Base-by-base conservation (phyloP, 2,113 vertebrate genomes). In the Phalacrocorax brasilianus region DNA sequence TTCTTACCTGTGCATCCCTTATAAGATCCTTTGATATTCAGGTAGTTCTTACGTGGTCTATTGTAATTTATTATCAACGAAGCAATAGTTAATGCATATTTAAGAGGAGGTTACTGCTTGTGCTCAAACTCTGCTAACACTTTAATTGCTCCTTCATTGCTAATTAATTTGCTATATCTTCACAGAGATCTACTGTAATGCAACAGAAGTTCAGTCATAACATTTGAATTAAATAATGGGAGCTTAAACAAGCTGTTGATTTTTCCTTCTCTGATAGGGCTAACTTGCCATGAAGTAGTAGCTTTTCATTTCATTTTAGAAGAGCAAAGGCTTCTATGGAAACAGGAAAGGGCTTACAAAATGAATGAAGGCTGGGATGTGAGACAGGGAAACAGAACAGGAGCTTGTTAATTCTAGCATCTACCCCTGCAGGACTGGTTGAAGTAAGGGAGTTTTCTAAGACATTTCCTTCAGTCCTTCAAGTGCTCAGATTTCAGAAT, bases 101-200 rank as follows among this genome's bases (percentile, higher is more conserved):
- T 96, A 94, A 96, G 81, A 95, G 40, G 77, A 91, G 55, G 26
- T 92, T 86, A 70, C 79, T 86, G 62, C 72, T 58, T 81, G 32
- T 83, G 14, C 75, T 95, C 38, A 66, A 61, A 90, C 17, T 85
- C 55, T 61, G 32, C 40, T 91, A 78, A 63, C 35, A 40, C 47
- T 96, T 95, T 94, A 91, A 95, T 97, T 97, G 68, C 47, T 95
- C 71, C 91, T 97, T 95, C 88, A 76, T 88, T 85, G 89, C 78
- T 93, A 94, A 96, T 97, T 95, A 97, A 90, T 96, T 95, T 96
- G 70, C 71, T 95, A 3, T 70, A 61, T 89, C 68, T 85, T 97
- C 91, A 81, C 72, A 82, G 14, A 66, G 6, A 83, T 80, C 44
- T 33, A 68, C 58, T 89, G 35, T 88, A 91, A 66, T 53, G 74